Percentiles rank a stretch among this genome's conserved stretches.
These are phyloP conservation scores for Aporophyla nigra DNA, from an alignment of 2,888 invertebrate genomes.

Conservation along the genomic window DNA sequence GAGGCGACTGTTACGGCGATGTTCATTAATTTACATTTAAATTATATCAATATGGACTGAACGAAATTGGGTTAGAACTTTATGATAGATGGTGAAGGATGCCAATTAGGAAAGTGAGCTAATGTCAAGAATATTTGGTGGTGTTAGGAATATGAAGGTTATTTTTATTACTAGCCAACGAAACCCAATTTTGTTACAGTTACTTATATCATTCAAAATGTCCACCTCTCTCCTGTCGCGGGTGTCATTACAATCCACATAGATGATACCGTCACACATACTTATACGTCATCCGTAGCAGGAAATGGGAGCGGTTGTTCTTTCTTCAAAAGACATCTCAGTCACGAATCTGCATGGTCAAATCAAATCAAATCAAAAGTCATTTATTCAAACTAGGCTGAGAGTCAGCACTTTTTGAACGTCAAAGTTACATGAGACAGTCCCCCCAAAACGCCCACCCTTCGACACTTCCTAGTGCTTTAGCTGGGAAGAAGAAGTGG, in stretches of 20 bases:
- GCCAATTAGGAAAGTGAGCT: slow-evolving; percentile 16
- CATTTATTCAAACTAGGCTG: too few species aligned
- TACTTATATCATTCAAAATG: not conserved
- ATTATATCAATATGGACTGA: slow-evolving; percentile 48
- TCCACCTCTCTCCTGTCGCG: not conserved
- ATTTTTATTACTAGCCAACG: not conserved
- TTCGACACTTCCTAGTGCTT: too few species aligned
- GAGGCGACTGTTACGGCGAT: slow-evolving; percentile 40
- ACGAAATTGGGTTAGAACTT: slow-evolving; percentile 38
- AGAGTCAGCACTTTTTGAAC: too few species aligned
- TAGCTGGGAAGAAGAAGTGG: too few species aligned
- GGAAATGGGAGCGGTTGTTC: too few species aligned
- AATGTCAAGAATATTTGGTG: slow-evolving; percentile 18
- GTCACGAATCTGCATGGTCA: too few species aligned
- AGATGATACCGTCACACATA: not conserved
- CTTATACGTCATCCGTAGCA: too few species aligned
- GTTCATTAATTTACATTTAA: slow-evolving; percentile 62
- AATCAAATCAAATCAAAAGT: too few species aligned
- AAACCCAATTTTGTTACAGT: not conserved
- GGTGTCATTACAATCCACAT: not conserved
- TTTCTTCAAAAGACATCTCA: too few species aligned
- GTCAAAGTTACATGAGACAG: too few species aligned
- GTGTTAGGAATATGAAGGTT: slow-evolving; percentile 11
- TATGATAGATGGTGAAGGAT: slow-evolving; percentile 35
- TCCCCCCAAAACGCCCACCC: too few species aligned